Base-by-base conservation (phyloP, 2,113 vertebrate genomes). In the Thamnophis sirtalis region DNA sequence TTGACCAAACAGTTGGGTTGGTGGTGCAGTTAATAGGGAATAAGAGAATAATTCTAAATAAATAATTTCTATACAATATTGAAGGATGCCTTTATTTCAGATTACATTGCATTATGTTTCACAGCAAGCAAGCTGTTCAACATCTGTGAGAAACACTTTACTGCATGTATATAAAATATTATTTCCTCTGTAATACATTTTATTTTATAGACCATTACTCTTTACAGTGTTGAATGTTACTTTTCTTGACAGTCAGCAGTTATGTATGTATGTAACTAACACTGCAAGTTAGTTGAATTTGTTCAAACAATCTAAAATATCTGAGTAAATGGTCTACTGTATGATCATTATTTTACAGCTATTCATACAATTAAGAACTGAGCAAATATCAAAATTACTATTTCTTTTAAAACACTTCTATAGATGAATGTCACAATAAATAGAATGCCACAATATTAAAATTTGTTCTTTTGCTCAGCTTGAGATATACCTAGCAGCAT, bases 381-480 rank as follows among this genome's bases (percentile, higher is more conserved):
- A 92, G 92, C 93, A 89, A 8, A 85, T 93, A 3, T 86, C 85
- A 92, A 33, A 93, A 90, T 28, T 95, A 89, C 7, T 91, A 8
- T 94, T 95, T 95, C 80, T 43, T 96, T 95, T 94, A 90, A 88
- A 88, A 84, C 94, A 15, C 60, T 87, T 95, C 80, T 91, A 3
- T 89, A 89, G 87, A 89, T 92, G 93, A 96, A 94, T 94, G 86
- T 89, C 92, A 84, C n/a, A n/a, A n/a, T n/a, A 58, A 50, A 53
- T 94, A 43, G 58, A 93, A 89, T 22, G 15, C 89, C 94, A 38
- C 15, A 33, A 38, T 26, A 51, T n/a, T 43, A 11, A 92, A 94
- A 95, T 95, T 7, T 13, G 7, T 48, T 10, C 17, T 15, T 93
- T 92, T 93, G 93, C 55, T 21, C 53, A 80, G 0, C 28, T 54